Percentiles rank a stretch among this genome's conserved stretches.
Evolutionary conservation across 2,888 invertebrate genomes (phyloP).

Genomic region (Julus scanicus): DNA sequence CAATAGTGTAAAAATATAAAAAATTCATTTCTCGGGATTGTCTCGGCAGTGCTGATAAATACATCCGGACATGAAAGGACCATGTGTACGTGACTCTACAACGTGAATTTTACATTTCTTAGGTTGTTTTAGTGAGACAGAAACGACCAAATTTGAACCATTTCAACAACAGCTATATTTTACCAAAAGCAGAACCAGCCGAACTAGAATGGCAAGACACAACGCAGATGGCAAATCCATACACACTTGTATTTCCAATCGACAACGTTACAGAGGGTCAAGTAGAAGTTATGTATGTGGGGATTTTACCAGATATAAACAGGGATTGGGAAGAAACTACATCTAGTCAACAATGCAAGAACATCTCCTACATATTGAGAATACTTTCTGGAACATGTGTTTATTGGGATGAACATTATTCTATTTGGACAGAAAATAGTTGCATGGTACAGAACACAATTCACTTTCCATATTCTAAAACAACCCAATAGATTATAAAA

Average conservation of each 20-base stretch:
- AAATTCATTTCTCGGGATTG: background rate
- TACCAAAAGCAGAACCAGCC: background rate
- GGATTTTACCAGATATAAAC: background rate
- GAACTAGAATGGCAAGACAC: background rate
- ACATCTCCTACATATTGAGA: background rate
- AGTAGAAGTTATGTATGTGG: background rate
- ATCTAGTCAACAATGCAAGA: background rate
- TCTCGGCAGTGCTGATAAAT: background rate
- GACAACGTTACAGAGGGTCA: background rate
- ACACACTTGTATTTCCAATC: background rate
- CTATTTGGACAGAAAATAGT: background rate
- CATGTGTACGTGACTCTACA: background rate
- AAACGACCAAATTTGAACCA: background rate
- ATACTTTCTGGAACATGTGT: background rate
- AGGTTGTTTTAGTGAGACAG: background rate
- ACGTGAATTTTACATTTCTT: background rate
- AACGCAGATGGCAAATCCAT: background rate
- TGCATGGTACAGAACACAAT: background rate
- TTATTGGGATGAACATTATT: conserved; percentile 36
- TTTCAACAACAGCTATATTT: background rate
- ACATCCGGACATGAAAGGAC: background rate
- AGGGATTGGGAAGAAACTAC: background rate
- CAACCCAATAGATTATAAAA: background rate
- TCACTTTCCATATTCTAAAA: background rate
- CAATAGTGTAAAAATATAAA: background rate